phyloP scores from a whole-genome alignment of 2,888 invertebrate genomes.

The Trimorus sp. region DNA sequence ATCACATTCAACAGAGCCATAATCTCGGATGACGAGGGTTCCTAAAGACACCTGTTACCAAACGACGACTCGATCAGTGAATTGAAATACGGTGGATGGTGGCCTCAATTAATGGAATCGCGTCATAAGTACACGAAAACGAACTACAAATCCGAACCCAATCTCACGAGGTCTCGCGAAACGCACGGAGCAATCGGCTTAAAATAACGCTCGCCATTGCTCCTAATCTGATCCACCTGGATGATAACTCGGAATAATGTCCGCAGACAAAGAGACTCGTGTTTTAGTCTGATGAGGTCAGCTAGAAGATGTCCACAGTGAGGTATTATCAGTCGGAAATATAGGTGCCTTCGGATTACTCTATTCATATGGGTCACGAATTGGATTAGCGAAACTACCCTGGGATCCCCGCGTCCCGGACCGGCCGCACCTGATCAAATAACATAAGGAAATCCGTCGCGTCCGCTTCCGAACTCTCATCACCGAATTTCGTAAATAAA shows the following conservation, averaged over 20 bases:
- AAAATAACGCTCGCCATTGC: slow-evolving; percentile 30
- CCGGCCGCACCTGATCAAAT: slow-evolving; percentile 48
- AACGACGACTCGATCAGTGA: neutral
- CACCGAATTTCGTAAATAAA: slow-evolving; percentile 16
- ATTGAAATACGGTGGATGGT: too few species aligned
- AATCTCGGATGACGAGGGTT: slow-evolving; percentile 34
- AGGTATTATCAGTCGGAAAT: slow-evolving; percentile 60
- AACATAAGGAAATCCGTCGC: slow-evolving; percentile 34
- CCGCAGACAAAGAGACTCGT: slow-evolving; percentile 40
- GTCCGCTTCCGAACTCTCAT: slow-evolving; percentile 21
- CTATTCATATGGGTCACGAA: slow-evolving; percentile 58
- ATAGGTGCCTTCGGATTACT: slow-evolving; percentile 58
- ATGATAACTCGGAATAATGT: slow-evolving; percentile 47
- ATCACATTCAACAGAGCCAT: slow-evolving; percentile 24
- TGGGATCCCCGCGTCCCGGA: slow-evolving; percentile 12
- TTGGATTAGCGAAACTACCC: slow-evolving; percentile 51
- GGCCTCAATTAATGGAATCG: too few species aligned
- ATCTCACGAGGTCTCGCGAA: neutral
- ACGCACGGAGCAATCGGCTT: slow-evolving; percentile 3
- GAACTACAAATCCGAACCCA: too few species aligned
- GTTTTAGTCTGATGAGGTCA: slow-evolving; percentile 62
- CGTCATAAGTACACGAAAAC: too few species aligned
- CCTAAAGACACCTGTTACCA: slow-evolving; percentile 20
- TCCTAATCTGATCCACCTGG: slow-evolving; percentile 29
- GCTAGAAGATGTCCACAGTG: slow-evolving; percentile 58